These are phyloP conservation scores for Neodiprion lecontei DNA, from an alignment of 1,140 invertebrate species.

Conservation along the genomic window DNA sequence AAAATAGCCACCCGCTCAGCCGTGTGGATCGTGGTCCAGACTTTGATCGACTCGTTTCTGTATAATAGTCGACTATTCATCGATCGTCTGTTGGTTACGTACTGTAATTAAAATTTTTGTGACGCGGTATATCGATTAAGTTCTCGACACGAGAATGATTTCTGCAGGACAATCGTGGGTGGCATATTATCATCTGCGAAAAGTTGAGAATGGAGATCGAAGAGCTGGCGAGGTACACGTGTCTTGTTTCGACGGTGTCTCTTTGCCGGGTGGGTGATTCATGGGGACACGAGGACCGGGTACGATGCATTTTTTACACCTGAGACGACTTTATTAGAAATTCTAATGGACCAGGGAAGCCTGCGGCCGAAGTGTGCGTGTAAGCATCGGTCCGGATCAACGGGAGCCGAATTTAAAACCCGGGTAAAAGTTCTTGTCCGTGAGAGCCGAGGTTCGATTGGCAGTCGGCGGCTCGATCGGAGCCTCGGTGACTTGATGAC, in stretches of 20 bases:
- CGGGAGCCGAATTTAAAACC: constrained; percentile 43
- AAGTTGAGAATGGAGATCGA: too few relatives aligned
- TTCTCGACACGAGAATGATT: too few relatives aligned
- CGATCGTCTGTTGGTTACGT: too few relatives aligned
- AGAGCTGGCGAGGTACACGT: constrained; percentile 51
- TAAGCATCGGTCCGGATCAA: constrained; percentile 46
- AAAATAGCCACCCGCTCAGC: too few relatives aligned
- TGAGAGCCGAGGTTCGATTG: neutral
- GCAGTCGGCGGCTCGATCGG: constrained; percentile 30
- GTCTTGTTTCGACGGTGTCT: constrained; percentile 45
- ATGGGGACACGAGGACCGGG: constrained; percentile 41
- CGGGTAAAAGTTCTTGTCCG: constrained; percentile 43
- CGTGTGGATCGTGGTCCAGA: too few relatives aligned
- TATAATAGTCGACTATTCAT: too few relatives aligned
- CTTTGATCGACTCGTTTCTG: too few relatives aligned
- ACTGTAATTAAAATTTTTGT: too few relatives aligned
- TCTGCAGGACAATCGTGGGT: too few relatives aligned
- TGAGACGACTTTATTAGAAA: constrained; percentile 60
- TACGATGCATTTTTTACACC: constrained; percentile 55
- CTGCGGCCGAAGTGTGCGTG: constrained; percentile 22
- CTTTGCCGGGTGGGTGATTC: constrained; percentile 55
- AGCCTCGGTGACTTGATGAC: constrained; percentile 46
- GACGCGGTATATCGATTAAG: too few relatives aligned
- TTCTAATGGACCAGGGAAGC: constrained; percentile 48
- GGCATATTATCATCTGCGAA: too few relatives aligned